Evolutionary conservation across 2,888 invertebrate genomes (phyloP).

Genomic region (Melanargia galathea): DNA sequence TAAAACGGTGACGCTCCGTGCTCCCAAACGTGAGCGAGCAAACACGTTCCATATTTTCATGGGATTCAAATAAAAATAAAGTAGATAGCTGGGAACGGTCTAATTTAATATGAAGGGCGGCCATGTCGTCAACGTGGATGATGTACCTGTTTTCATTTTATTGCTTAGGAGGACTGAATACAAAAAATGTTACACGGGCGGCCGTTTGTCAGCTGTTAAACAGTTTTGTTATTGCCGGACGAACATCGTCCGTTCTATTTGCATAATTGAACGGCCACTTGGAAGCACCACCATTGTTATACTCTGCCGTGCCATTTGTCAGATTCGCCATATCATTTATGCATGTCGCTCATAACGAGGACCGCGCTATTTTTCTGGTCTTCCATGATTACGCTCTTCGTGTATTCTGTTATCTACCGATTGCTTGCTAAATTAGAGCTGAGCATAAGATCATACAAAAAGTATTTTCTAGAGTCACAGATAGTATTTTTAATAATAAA

Average conservation of each 20-base stretch:
- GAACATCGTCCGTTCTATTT: slow-evolving; percentile 77
- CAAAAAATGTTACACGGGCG: slow-evolving; percentile 67
- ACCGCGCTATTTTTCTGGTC: slow-evolving; percentile 74
- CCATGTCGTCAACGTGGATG: slow-evolving; percentile 69
- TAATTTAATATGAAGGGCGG: slow-evolving; percentile 78
- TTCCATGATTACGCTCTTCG: slow-evolving; percentile 78
- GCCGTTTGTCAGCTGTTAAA: slow-evolving; percentile 79
- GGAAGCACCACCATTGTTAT: slow-evolving; percentile 80
- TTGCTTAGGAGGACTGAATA: slow-evolving; percentile 71
- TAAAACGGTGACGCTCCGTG: slow-evolving; percentile 65
- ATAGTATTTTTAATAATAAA: no score
- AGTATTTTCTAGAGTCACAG: background rate
- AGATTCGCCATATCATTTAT: slow-evolving; percentile 81
- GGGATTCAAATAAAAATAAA: slow-evolving; percentile 81
- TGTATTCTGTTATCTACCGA: slow-evolving; percentile 68
- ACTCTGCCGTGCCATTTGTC: slow-evolving; percentile 81
- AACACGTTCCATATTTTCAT: slow-evolving; percentile 77
- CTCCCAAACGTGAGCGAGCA: slow-evolving; percentile 67
- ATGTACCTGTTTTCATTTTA: slow-evolving; percentile 74
- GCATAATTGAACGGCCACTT: slow-evolving; percentile 83
- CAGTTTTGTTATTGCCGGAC: slow-evolving; percentile 80
- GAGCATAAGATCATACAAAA: slow-evolving; percentile 51
- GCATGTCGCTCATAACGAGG: slow-evolving; percentile 78
- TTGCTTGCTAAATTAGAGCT: slow-evolving; percentile 64
- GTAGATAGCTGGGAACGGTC: slow-evolving; percentile 73